Conservation (phyloP, 2,888 invertebrate species). For the Lasioglossum morio region DNA sequence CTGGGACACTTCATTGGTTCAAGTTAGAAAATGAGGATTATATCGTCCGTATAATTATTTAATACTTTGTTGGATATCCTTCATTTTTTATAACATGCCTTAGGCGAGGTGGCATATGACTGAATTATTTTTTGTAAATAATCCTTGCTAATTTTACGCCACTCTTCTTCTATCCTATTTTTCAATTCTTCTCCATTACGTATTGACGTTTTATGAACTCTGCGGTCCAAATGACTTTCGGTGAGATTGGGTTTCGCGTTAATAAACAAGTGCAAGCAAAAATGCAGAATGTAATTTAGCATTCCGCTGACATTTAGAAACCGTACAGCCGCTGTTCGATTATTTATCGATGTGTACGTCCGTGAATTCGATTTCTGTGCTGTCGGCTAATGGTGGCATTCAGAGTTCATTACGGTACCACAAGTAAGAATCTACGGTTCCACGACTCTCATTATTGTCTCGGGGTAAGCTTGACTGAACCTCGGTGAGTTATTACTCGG, state of each 20-base stretch:
- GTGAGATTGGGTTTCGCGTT: background rate
- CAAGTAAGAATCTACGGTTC: slow-evolving; percentile 42
- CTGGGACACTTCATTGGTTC: no score
- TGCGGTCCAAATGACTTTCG: no score
- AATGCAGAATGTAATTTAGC: slow-evolving; percentile 5
- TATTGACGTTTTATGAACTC: no score
- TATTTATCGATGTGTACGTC: slow-evolving; percentile 16
- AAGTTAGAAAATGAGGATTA: no score
- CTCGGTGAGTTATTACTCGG: slow-evolving; percentile 30
- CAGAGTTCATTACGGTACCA: slow-evolving; percentile 47
- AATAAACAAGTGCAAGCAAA: background rate
- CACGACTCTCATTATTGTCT: slow-evolving; percentile 47
- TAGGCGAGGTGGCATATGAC: no score
- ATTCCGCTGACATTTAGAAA: slow-evolving; percentile 32
- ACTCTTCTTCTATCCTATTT: no score
- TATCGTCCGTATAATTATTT: no score
- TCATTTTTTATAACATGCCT: no score
- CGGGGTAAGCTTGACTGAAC: slow-evolving; percentile 41
- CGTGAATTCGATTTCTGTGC: slow-evolving; percentile 36
- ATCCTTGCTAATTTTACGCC: no score
- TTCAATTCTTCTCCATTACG: no score
- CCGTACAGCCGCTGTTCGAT: slow-evolving; percentile 15
- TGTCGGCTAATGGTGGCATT: slow-evolving; percentile 43
- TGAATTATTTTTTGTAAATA: no score
- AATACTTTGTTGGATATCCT: no score